phyloP scores from a whole-genome alignment of 2,888 invertebrate genomes.

The Synergus gifuensis region DNA sequence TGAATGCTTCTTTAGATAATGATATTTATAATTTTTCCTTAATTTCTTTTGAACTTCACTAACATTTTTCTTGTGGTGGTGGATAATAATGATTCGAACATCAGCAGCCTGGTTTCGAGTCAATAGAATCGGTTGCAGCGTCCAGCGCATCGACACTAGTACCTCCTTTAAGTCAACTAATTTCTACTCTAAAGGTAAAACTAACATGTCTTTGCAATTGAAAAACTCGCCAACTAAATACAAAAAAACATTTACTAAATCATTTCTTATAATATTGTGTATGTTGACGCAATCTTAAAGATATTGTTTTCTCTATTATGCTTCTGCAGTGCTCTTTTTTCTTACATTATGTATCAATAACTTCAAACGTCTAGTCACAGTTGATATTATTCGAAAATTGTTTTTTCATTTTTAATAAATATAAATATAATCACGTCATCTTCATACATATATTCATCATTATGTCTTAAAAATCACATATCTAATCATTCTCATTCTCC shows the following conservation, averaged over 20 bases:
- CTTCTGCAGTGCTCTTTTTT: background rate
- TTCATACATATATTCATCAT: background rate
- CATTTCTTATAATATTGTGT: background rate
- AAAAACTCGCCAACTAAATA: background rate
- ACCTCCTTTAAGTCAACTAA: constrained; percentile 85
- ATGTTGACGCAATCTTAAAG: background rate
- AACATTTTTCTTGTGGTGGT: constrained; percentile 57
- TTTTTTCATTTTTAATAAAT: too few relatives aligned
- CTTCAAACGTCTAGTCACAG: background rate
- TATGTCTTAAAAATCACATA: background rate
- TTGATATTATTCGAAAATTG: too few relatives aligned
- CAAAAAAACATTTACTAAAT: background rate
- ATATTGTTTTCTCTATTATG: background rate
- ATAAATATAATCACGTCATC: background rate
- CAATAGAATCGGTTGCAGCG: constrained; percentile 70
- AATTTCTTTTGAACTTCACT: background rate
- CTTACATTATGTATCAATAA: background rate
- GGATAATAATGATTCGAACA: constrained; percentile 52
- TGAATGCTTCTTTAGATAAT: background rate
- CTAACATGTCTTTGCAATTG: constrained; percentile 22
- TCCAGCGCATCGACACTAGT: constrained; percentile 79
- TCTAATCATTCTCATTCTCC: constrained; percentile 26
- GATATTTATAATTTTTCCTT: background rate
- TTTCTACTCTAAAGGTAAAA: constrained; percentile 87
- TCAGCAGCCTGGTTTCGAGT: constrained; percentile 74